These are phyloP conservation scores for Cinara cedri DNA, from an alignment of 2,888 invertebrate genomes.

Conservation along the genomic window DNA sequence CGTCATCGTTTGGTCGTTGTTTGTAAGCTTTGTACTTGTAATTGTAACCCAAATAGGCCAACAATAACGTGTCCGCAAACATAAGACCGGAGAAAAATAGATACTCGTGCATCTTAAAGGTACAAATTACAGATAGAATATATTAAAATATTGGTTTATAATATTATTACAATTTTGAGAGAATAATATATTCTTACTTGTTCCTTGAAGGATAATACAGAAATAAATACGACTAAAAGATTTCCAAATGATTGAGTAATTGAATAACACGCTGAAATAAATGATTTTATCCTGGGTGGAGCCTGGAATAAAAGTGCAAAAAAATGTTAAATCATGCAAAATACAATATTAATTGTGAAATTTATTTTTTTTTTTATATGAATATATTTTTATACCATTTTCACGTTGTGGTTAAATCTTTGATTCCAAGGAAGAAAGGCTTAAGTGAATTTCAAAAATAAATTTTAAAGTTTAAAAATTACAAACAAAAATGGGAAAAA, in stretches of 20 bases:
- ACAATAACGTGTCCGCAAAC: slow-evolving; percentile 81
- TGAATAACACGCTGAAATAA: slow-evolving; percentile 91
- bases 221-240: slow-evolving; percentile 86
- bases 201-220: slow-evolving; percentile 77
- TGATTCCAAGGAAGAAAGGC: neutral
- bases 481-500: too few species aligned
- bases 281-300: slow-evolving; percentile 81
- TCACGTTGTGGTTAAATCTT: too few species aligned
- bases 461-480: neutral
- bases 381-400: too few species aligned
- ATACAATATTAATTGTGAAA: neutral
- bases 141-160: too few species aligned
- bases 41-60: slow-evolving; percentile 63
- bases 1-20: neutral
- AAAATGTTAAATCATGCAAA: neutral
- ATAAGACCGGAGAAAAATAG: slow-evolving; percentile 86
- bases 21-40: slow-evolving; percentile 36
- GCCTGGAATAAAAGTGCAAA: neutral
- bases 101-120: slow-evolving; percentile 75
- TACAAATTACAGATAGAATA: neutral
- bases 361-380: too few species aligned
- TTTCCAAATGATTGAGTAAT: slow-evolving; percentile 93
- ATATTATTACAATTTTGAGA: too few species aligned
- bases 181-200: slow-evolving; percentile 69
- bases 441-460: neutral